These are phyloP conservation scores for Paracentrotus lividus DNA, from an alignment of 53 echinoderm and acorn worm genomes.

Conservation along the genomic window DNA sequence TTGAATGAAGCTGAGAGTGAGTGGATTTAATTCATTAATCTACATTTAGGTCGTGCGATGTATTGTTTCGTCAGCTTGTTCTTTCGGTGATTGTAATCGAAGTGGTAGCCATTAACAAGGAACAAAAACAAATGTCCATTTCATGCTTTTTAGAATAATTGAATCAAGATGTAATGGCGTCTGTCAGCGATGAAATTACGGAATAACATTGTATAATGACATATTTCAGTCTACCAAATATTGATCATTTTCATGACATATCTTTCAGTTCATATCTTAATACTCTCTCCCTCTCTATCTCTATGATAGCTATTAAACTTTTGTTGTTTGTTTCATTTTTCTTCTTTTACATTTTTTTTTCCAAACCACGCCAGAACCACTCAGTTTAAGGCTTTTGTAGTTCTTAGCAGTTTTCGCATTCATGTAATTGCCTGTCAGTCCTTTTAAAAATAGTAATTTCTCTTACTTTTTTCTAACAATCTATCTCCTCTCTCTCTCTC, in stretches of 20 bases:
- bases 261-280: background rate
- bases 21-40: conserved; percentile 29
- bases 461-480: too few relatives aligned
- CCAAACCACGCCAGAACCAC: too few relatives aligned
- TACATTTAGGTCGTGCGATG: background rate
- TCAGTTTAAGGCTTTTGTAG: too few relatives aligned
- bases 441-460: too few relatives aligned
- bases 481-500: background rate
- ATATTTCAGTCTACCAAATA: background rate
- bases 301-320: too few relatives aligned
- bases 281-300: background rate
- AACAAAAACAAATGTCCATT: background rate
- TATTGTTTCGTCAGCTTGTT: background rate
- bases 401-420: too few relatives aligned
- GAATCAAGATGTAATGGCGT: background rate
- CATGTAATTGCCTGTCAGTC: too few relatives aligned
- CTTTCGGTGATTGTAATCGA: background rate
- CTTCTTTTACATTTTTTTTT: too few relatives aligned
- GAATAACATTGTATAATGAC: background rate
- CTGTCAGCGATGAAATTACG: conserved; percentile 5
- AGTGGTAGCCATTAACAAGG: background rate
- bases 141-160: background rate
- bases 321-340: background rate
- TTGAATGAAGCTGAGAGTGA: background rate
- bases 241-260: background rate